These are phyloP conservation scores for Acronicta alni DNA, from an alignment of 2,888 invertebrate species.

Conservation along the genomic window DNA sequence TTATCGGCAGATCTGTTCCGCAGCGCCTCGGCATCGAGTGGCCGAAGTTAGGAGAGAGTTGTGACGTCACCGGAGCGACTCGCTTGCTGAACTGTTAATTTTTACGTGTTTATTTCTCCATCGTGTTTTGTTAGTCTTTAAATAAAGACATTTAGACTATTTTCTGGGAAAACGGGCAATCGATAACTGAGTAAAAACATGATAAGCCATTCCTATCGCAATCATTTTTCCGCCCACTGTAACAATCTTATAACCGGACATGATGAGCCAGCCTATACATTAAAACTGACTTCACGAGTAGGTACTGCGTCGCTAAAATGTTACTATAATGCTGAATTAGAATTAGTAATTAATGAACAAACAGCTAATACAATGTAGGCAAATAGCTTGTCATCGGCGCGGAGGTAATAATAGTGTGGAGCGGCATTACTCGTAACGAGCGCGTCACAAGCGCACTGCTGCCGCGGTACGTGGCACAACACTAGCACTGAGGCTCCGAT, in stretches of 20 bases:
- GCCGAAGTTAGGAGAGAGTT: constrained; percentile 13
- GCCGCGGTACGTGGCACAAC: too few relatives aligned
- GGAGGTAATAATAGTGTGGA: not conserved
- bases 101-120: constrained; percentile 6
- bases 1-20: constrained; percentile 43
- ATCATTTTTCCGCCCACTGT: too few relatives aligned
- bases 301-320: not conserved
- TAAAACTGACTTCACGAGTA: too few relatives aligned
- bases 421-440: not conserved
- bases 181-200: too few relatives aligned
- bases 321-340: not conserved
- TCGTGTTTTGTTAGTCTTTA: not conserved
- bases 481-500: too few relatives aligned
- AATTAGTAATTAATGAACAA: not conserved
- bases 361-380: not conserved
- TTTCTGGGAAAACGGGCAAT: too few relatives aligned
- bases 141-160: too few relatives aligned
- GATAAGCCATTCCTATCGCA: too few relatives aligned
- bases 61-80: constrained; percentile 13
- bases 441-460: not conserved
- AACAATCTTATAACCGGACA: too few relatives aligned
- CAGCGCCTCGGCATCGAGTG: constrained; percentile 22
- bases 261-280: too few relatives aligned
- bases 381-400: not conserved
- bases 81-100: constrained; percentile 5